Base-by-base conservation (phyloP, 2,888 invertebrate species). In the Cynaeus angustus region DNA sequence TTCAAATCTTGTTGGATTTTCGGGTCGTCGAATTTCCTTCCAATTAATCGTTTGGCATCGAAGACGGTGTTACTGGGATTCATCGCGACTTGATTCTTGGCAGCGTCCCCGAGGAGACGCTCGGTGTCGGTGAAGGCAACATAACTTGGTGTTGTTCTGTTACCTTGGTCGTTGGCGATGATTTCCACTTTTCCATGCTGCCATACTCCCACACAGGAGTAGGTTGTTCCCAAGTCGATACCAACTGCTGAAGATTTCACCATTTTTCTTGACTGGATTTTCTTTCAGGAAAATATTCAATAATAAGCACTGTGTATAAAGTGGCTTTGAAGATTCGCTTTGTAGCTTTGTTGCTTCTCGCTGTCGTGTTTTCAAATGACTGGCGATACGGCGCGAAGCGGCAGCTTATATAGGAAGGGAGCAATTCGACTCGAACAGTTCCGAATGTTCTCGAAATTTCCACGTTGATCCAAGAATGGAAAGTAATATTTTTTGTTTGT, bases 121-220 rank as follows among this genome's bases (percentile, higher is more conserved):
- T 91, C 91, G 8, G 88, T 88, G 82, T 91, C 91, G 6, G 87
- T 92, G 84, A 92, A 92, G 16, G 92, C 92, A 65, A 93, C 92
- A 83, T 92, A 92, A 64, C 91, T 91, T 30, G 95, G 95, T 46
- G 95, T 95, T 12, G 94, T 95, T 66, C 95, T 86, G 85, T 95
- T 95, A 73, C 95, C 95, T 82, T 89, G 88, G 83, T 89, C 88
- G 83, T 89, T 89, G 74, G 89, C 88, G 83, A 92, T 92, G 82
- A 92, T 92, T 83, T 92, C 92, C 80, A 92, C 91, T 80, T 91
- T 91, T 66, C 92, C 92, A 77, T 91, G 90, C 80, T 93, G 92
- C 89, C 92, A 94, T n/a, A 94, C 93, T 77, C 93, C 94, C 50
- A 94, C 94, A 81, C 94, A 93, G 33, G 94, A 95, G 84, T 94